Evolutionary conservation across 2,888 invertebrate genomes (phyloP), one percentile per base, ranked within the genome.

Genomic region (Ichneumon xanthorius): DNA sequence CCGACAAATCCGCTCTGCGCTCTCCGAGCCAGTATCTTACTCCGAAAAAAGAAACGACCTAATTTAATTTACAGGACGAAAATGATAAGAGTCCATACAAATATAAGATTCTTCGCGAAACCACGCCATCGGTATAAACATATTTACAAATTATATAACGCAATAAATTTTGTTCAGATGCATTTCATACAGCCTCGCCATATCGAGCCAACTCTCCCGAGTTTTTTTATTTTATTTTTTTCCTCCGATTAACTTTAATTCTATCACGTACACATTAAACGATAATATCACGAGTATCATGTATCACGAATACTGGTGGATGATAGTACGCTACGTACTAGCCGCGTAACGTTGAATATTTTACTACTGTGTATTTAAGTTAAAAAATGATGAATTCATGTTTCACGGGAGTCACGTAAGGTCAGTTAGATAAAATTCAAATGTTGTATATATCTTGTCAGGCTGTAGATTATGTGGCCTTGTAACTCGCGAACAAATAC

Each of bases 121-220:
- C 26, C 61, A 63, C 73, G 68, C 76, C 86, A 87, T 77, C 67
- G 86, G 53, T 90, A 90, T 89, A 79, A 81, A 90, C 88, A 90
- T 90, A 90, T 90, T 84, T 89, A 90, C 90, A 90, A 85, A 84
- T 89, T 73, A 73, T 72, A 45, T 70, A 88, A 86, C 82, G 82
- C 77, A 87, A 87, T 63, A 67, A 79, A 73, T 82, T 73, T 68
- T 45, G 37, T 80, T 80, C 45, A 45, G 37, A 71, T 80, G 79
- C 1, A 58, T 26, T 37, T 80, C 19, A 61, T 22, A 75, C 48
- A 26, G 16, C 33, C 30, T 67, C 55, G 9, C n/a, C 58, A 22
- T 61, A 53, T 67, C 58, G 72, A 14, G 40, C 68, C 26, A 9
- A 26, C 45, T 48, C 14, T 0, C 37, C 40, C 11, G 58, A 65